Base-by-base conservation (phyloP, 2,113 vertebrate genomes). In the Pseudopipra pipra region DNA sequence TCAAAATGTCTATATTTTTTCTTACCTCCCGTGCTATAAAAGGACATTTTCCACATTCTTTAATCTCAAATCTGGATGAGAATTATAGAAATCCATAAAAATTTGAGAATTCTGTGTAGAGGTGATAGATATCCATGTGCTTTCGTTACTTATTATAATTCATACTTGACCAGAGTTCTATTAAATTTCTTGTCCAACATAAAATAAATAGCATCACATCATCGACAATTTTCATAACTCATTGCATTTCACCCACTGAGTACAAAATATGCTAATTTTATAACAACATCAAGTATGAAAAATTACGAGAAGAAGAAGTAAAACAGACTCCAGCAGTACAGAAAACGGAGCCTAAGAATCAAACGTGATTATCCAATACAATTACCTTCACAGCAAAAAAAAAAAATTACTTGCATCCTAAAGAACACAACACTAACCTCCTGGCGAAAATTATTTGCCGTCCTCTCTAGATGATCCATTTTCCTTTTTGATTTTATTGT, bases 391-490 rank as follows among this genome's bases (percentile, higher is more conserved):
- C 22, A 92, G 6, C 0, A 54, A 47, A 74, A 82, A 68, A 22
- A 46, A 27, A 27, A 47, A 66, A 28, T 11, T 43, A 59, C 33
- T 72, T 70, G 35, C 16, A 71, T 61, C n/a, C 58, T 49, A 28
- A 70, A 58, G 37, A 85, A 72, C 15, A 47, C 46, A 93, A 82
- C 33, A 98, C 98, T 97, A 91, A 99, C 99, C 98, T 98, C 98
- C 80, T 98, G 98, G 86, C 99, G 98, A 97, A 97, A 95, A 94
- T 98, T 98, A 93, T 90, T 97, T 49, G 99, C 98, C 20, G 99
- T 99, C 97, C 98, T 98, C 91, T 99, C 98, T 43, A 99, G 96
- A 96, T 99, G 99, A 97, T 99, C 99, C 58, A 98, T 98, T 95
- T 98, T 98, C 95, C 97, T 98, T 96, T 96, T 94, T 75, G 98